phyloP scores from a whole-genome alignment of 2,797 vertebrate species.

The Hoplostethus mediterraneus region DNA sequence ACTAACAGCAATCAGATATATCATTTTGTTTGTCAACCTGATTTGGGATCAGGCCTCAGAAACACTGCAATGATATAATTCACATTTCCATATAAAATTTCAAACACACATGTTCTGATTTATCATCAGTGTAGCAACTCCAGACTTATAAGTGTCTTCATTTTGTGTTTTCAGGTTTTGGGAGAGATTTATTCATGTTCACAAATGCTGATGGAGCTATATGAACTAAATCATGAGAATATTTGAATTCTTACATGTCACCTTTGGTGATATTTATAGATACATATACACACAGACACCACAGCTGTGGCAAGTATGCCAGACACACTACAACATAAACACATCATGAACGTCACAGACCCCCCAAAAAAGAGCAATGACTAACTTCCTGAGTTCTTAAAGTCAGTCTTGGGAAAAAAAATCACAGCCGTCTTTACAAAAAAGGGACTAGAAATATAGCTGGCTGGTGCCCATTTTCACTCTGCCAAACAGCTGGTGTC shows the following conservation, averaged over 20 bases:
- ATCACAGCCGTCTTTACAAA: slow-evolving; percentile 57
- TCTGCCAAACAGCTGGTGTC: slow-evolving; percentile 81
- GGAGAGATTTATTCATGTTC: neutral
- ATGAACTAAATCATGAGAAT: slow-evolving; percentile 20
- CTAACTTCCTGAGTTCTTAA: slow-evolving; percentile 13
- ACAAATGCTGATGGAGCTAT: neutral
- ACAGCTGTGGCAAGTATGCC: slow-evolving; percentile 12
- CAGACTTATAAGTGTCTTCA: neutral
- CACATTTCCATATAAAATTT: neutral
- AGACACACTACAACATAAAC: slow-evolving; percentile 57
- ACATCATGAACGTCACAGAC: slow-evolving; percentile 51
- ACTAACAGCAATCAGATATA: too few species aligned
- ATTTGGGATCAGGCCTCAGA: too few species aligned
- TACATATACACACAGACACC: slow-evolving; percentile 23
- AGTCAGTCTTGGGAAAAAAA: slow-evolving; percentile 50
- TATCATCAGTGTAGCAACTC: neutral
- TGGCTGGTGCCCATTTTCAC: slow-evolving; percentile 38
- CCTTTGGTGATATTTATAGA: neutral
- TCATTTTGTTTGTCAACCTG: too few species aligned
- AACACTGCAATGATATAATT: neutral
- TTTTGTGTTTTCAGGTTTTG: neutral
- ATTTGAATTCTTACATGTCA: slow-evolving; percentile 15
- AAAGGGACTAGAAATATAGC: slow-evolving; percentile 55
- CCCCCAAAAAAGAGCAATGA: too few species aligned
- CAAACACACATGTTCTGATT: neutral